Evolutionary conservation across 2,888 invertebrate genomes (phyloP), one percentile per base, ranked within the genome.

Genomic region (Synanthedon vespiformis): DNA sequence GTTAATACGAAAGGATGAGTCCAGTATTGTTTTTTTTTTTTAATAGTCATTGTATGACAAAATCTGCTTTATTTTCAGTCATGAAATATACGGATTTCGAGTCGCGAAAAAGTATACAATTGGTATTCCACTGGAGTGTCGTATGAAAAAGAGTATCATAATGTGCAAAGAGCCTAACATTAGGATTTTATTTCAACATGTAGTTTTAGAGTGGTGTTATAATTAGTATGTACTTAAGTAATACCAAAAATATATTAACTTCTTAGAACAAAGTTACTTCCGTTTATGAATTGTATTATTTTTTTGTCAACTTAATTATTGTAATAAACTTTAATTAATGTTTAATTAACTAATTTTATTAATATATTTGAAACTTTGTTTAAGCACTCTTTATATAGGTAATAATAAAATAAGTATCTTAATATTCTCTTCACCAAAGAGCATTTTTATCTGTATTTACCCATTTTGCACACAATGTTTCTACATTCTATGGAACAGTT

Each of bases 161-260:
- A 22, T 22, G 22, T 22, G 22, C 22, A 22, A 22, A 22, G 22
- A 5, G 22, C 22, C 22, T 22, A 34, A 34, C 10, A 34, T 10
- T 34, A 34, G 62, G 64, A 60, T 70, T 74, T 65, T 70, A 64
- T 68, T 79, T 79, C 74, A 80, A 14, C 76, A 76, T 73, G 72
- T 80, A 81, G 73, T 67, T 56, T 66, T 79, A 73, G 68, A 67
- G 64, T 57, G 72, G 66, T 70, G 69, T 69, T 81, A 73, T 68
- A 70, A 34, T 76, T 84, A 84, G 85, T 86, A 86, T 84, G 84
- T 85, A 84, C 82, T 65, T 69, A 65, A 76, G 72, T 69, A 72
- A 69, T 80, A 81, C 83, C 81, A 84, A 86, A 85, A 78, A 80
- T 69, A 48, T 12, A 6, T 34, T 13, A 34, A 50, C 22, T 61